These are phyloP conservation scores for Festucalex cinctus DNA, from an alignment of 2,113 vertebrate genomes.

Conservation along the genomic window DNA sequence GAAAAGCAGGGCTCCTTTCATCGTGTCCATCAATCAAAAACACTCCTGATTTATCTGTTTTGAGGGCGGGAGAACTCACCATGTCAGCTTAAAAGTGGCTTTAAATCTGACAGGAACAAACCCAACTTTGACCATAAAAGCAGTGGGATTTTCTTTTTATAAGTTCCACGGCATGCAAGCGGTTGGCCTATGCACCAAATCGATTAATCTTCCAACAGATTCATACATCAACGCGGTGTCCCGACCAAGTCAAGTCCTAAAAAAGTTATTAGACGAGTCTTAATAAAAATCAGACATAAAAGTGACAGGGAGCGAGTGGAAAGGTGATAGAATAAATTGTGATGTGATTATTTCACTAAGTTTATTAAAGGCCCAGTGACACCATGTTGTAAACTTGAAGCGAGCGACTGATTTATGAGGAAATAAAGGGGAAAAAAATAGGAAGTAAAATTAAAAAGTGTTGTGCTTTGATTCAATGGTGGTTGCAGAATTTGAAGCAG, in stretches of 20 bases:
- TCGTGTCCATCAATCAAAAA: slow-evolving; percentile 1
- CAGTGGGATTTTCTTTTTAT: not conserved
- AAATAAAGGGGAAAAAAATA: not conserved
- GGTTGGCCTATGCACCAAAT: not conserved
- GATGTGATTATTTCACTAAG: not conserved
- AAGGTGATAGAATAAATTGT: not conserved
- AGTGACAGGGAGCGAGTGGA: not conserved
- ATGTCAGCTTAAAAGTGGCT: not conserved
- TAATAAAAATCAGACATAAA: not conserved
- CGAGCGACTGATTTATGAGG: not conserved
- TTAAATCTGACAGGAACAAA: not conserved
- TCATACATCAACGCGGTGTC: not conserved
- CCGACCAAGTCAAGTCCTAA: not conserved
- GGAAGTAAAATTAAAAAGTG: not conserved
- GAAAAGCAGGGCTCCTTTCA: not conserved
- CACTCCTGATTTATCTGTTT: not conserved
- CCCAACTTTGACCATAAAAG: not conserved
- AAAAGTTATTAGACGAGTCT: not conserved
- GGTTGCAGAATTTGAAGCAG: not conserved
- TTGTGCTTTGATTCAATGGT: not conserved
- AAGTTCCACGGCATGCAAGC: not conserved
- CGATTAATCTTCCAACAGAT: not conserved
- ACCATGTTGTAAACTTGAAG: not conserved
- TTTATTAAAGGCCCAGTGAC: not conserved
- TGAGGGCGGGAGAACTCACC: not conserved